Conservation (phyloP, 2,797 vertebrate genomes). For the Falco berigora region DNA sequence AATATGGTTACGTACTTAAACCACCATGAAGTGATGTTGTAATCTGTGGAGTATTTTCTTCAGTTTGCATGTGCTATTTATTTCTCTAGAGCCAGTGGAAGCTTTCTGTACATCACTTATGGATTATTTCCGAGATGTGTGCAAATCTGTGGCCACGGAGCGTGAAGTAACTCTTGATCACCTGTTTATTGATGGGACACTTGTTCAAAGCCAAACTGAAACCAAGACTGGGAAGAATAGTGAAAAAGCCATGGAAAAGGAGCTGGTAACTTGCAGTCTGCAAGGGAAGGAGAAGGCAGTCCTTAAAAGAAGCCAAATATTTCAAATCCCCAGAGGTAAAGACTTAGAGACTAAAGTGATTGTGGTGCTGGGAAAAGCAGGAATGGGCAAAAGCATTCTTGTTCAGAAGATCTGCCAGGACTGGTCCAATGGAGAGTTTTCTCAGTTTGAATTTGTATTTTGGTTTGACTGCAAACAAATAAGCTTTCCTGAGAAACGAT, state of each 20-base stretch:
- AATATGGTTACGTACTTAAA: neutral
- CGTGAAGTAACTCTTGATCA: constrained; percentile 58
- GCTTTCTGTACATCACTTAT: constrained; percentile 70
- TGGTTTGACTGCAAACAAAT: constrained; percentile 77
- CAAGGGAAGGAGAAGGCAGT: constrained; percentile 68
- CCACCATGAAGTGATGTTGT: neutral
- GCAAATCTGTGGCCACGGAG: constrained; percentile 56
- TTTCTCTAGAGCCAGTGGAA: constrained; percentile 75
- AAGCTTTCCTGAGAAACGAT: constrained; percentile 59
- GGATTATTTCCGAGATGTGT: constrained; percentile 63
- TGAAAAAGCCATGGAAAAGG: constrained; percentile 79
- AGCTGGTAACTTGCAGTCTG: constrained; percentile 74
- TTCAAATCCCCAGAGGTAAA: constrained; percentile 47
- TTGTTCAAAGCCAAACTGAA: constrained; percentile 74
- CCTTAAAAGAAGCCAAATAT: constrained; percentile 70
- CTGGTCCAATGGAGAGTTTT: constrained; percentile 80
- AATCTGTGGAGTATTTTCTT: neutral
- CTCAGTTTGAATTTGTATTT: constrained; percentile 88
- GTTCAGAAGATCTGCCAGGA: constrained; percentile 80
- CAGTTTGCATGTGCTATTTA: neutral
- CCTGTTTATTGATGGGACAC: constrained; percentile 75
- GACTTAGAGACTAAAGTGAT: constrained; percentile 73
- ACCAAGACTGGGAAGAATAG: constrained; percentile 70
- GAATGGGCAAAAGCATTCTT: constrained; percentile 86
- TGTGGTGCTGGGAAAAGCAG: constrained; percentile 81